A percentile compares a stretch with the other conserved stretches of the same genome.
Conservation (phyloP, 2,888 invertebrate genomes). For the Stenoptilia bipunctidactyla region DNA sequence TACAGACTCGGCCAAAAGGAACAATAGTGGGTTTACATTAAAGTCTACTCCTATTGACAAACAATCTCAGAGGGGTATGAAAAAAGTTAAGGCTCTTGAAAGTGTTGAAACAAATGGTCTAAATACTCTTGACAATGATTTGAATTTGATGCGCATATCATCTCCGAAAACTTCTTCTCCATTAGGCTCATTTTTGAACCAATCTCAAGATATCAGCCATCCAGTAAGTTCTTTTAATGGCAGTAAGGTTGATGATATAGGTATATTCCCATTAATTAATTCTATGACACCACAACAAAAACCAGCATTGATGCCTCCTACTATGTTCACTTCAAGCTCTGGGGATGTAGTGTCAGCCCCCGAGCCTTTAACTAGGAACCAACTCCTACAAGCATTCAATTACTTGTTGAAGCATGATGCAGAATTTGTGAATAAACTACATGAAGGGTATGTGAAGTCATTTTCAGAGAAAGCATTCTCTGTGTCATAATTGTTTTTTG, state of each 20-base stretch:
- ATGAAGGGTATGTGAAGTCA: slow-evolving; percentile 92
- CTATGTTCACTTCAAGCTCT: slow-evolving; percentile 82
- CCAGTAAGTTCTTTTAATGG: slow-evolving; percentile 41
- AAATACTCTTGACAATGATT: slow-evolving; percentile 57
- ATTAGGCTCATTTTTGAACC: slow-evolving; percentile 66
- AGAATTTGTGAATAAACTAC: slow-evolving; percentile 89
- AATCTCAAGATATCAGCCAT: slow-evolving; percentile 51
- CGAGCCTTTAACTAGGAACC: slow-evolving; percentile 88
- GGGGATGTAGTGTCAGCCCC: slow-evolving; percentile 51
- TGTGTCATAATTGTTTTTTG: slow-evolving; percentile 52
- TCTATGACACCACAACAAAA: slow-evolving; percentile 64
- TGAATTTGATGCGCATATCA: slow-evolving; percentile 65
- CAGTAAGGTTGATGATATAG: slow-evolving; percentile 41
- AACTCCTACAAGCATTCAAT: slow-evolving; percentile 89
- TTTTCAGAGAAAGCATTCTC: slow-evolving; percentile 76
- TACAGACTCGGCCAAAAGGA: slow-evolving; percentile 36
- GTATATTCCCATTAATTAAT: slow-evolving; percentile 40
- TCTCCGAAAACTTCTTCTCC: slow-evolving; percentile 71
- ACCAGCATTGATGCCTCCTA: slow-evolving; percentile 87
- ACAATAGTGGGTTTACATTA: slow-evolving; percentile 43
- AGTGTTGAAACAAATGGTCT: slow-evolving; percentile 45
- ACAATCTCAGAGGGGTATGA: slow-evolving; percentile 46
- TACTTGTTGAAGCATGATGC: slow-evolving; percentile 89
- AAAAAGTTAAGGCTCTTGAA: slow-evolving; percentile 35
- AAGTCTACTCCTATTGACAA: slow-evolving; percentile 58